Conservation (phyloP, 2,113 vertebrate species). For the Planiliza haematocheilus region DNA sequence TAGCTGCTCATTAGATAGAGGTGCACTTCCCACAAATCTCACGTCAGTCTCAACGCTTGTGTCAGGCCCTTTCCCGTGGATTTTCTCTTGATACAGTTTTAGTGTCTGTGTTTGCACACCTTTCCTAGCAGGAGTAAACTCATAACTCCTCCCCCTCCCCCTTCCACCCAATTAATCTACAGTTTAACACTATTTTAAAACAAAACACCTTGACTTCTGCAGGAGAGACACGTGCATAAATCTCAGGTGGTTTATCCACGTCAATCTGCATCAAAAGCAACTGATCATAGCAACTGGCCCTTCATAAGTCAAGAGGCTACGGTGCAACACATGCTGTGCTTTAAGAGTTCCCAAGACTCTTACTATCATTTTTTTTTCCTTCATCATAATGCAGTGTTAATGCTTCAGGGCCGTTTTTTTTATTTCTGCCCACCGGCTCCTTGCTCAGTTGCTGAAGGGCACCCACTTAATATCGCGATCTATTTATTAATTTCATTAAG, state of each 20-base stretch:
- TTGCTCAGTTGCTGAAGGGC: constrained; percentile 62
- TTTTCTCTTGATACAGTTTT: neutral
- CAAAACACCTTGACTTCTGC: neutral
- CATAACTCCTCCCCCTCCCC: too few species aligned
- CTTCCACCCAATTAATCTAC: constrained; percentile 7
- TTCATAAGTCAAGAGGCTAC: constrained; percentile 21
- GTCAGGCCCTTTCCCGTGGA: neutral
- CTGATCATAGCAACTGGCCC: constrained; percentile 50
- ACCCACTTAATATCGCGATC: constrained; percentile 63
- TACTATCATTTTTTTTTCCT: constrained; percentile 49
- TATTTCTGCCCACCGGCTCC: constrained; percentile 46
- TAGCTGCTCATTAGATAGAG: neutral
- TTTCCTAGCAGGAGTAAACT: neutral
- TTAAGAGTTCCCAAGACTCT: constrained; percentile 43
- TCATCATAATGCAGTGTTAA: constrained; percentile 72
- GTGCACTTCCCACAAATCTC: constrained; percentile 12
- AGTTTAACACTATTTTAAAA: constrained; percentile 7
- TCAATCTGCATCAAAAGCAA: constrained; percentile 17
- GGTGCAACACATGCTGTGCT: constrained; percentile 30
- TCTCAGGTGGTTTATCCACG: constrained; percentile 4
- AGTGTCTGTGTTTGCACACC: neutral
- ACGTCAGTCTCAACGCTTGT: constrained; percentile 2
- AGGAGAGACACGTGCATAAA: neutral
- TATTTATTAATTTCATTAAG: constrained; percentile 79
- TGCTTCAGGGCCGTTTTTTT: constrained; percentile 58